These are phyloP conservation scores for Ceraclea dissimilis DNA, from an alignment of 2,888 invertebrate species.

Conservation along the genomic window DNA sequence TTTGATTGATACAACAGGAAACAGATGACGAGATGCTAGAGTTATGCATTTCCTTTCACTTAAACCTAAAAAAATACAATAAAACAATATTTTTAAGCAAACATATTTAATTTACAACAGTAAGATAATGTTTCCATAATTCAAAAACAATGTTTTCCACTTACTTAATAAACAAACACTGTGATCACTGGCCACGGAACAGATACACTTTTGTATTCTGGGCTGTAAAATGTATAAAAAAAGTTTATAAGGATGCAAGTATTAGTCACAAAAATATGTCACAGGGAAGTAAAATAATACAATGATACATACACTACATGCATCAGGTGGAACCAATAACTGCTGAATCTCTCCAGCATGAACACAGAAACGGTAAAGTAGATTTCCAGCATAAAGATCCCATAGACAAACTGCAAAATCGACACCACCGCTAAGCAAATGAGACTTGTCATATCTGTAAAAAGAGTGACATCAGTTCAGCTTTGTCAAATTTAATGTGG, in stretches of 20 bases:
- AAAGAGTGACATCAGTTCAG: not conserved
- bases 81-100: not conserved
- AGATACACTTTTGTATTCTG: slow-evolving; percentile 88
- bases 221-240: slow-evolving; percentile 52
- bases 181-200: slow-evolving; percentile 96
- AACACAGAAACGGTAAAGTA: slow-evolving; percentile 92
- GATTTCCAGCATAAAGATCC: slow-evolving; percentile 84
- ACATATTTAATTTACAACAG: too few relatives aligned
- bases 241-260: not conserved
- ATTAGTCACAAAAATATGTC: not conserved
- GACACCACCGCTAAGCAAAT: slow-evolving; percentile 92
- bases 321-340: slow-evolving; percentile 87
- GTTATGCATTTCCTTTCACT: slow-evolving; percentile 92
- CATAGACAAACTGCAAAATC: slow-evolving; percentile 97
- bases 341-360: slow-evolving; percentile 97
- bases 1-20: slow-evolving; percentile 91
- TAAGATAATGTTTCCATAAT: too few relatives aligned
- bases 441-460: slow-evolving; percentile 69
- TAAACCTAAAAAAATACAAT: slow-evolving; percentile 39
- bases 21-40: slow-evolving; percentile 87
- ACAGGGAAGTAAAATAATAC: not conserved
- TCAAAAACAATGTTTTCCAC: slow-evolving; percentile 27
- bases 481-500: too few relatives aligned
- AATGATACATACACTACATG: slow-evolving; percentile 63
- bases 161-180: slow-evolving; percentile 88